phyloP scores from a whole-genome alignment of 2,113 vertebrate species.

The Grammomys dolichurus region DNA sequence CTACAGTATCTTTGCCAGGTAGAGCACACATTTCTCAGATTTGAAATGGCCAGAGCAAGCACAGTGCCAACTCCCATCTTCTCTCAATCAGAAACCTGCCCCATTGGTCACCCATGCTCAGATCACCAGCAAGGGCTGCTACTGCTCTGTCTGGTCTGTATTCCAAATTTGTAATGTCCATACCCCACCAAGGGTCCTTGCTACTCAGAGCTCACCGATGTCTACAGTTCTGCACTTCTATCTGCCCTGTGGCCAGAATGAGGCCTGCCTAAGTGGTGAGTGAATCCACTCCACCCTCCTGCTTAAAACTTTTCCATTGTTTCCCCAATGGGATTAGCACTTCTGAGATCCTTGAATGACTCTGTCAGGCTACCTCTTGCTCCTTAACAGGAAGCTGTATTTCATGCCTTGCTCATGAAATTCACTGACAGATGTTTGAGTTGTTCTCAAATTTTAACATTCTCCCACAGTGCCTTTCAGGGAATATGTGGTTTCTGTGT shows the following conservation, averaged over 20 bases:
- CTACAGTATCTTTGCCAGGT: rapidly evolving
- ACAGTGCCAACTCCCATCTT: rapidly evolving
- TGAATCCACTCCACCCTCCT: background rate
- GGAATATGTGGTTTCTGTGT: background rate
- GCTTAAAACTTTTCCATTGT: background rate
- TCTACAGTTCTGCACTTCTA: too few relatives aligned
- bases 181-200: background rate
- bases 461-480: background rate
- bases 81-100: background rate
- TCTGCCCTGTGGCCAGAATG: background rate
- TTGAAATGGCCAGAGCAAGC: background rate
- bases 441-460: background rate
- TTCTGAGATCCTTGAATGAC: too few relatives aligned
- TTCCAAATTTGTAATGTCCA: background rate
- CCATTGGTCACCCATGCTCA: background rate
- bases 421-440: background rate
- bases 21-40: background rate
- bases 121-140: background rate
- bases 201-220: rapidly evolving
- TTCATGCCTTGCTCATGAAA: background rate
- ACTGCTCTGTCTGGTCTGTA: background rate
- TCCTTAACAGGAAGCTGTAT: background rate
- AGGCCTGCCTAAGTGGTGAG: background rate
- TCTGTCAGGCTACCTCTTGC: background rate
- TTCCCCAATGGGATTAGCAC: background rate